A percentile compares a stretch with the other conserved stretches of the same genome.
Evolutionary conservation across 35 echinoderm and acorn worm genomes (phyloP).

Genomic region (Ptychodera flava): DNA sequence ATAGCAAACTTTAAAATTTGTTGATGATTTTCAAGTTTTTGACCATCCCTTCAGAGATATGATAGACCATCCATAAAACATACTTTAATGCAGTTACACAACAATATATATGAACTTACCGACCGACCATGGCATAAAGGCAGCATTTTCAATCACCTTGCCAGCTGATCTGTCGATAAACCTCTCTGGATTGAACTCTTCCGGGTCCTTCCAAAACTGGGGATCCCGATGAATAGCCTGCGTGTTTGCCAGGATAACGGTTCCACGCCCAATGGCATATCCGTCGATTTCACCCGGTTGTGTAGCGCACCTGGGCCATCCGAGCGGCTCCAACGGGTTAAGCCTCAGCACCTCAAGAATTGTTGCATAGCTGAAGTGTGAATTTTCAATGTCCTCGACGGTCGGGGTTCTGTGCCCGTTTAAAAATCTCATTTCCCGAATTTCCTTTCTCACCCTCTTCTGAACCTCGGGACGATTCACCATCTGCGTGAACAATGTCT

Average conservation of each 20-base stretch:
- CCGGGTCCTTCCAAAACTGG: conserved; percentile 46
- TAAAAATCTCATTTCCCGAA: not conserved
- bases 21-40: no score
- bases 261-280: conserved; percentile 2
- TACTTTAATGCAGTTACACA: no score
- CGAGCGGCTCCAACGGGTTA: not conserved
- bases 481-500: not conserved
- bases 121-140: not conserved
- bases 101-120: no score
- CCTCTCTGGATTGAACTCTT: conserved; percentile 46
- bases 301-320: not conserved
- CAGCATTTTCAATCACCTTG: not conserved
- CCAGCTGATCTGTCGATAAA: not conserved
- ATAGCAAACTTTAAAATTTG: no score
- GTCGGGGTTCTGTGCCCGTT: not conserved
- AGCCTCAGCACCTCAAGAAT: not conserved
- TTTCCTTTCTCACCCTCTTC: not conserved
- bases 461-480: not conserved
- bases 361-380: not conserved
- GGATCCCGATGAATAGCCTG: conserved; percentile 40
- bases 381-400: not conserved
- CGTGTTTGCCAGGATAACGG: conserved; percentile 32
- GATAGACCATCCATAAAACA: no score
- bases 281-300: conserved; percentile 1
- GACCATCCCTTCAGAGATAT: no score